phyloP scores from a whole-genome alignment of 2,797 vertebrate genomes.

The Emys orbicularis region DNA sequence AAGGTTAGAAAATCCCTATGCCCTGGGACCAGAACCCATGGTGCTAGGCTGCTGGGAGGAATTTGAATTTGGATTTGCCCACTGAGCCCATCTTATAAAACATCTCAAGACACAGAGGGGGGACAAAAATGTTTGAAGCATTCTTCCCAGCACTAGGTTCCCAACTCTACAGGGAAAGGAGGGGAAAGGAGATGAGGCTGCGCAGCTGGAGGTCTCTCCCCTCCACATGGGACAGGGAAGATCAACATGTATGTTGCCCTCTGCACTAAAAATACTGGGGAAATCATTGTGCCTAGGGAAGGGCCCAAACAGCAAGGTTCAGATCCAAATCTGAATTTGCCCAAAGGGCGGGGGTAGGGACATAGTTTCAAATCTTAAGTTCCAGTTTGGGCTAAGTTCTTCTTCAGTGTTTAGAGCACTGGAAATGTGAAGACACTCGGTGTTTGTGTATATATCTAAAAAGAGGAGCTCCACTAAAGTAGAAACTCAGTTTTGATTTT shows the following conservation, averaged over 20 bases:
- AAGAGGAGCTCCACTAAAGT: background rate
- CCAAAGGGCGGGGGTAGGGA: background rate
- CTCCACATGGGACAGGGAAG: background rate
- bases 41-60: background rate
- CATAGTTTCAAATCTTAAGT: background rate
- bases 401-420: background rate
- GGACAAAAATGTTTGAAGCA: background rate
- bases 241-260: background rate
- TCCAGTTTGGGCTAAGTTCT: background rate
- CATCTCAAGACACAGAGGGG: background rate
- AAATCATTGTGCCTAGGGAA: background rate
- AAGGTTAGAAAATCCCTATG: background rate
- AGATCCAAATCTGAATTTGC: background rate
- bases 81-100: background rate
- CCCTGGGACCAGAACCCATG: background rate
- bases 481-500: background rate
- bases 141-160: background rate
- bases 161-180: background rate
- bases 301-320: background rate
- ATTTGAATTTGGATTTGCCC: background rate
- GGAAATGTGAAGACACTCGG: background rate
- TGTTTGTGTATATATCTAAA: background rate
- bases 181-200: background rate
- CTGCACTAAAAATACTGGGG: background rate
- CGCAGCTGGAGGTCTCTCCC: background rate